Conservation (phyloP, 2,888 invertebrate genomes). For the Sinopyrophorus schimmeli region DNA sequence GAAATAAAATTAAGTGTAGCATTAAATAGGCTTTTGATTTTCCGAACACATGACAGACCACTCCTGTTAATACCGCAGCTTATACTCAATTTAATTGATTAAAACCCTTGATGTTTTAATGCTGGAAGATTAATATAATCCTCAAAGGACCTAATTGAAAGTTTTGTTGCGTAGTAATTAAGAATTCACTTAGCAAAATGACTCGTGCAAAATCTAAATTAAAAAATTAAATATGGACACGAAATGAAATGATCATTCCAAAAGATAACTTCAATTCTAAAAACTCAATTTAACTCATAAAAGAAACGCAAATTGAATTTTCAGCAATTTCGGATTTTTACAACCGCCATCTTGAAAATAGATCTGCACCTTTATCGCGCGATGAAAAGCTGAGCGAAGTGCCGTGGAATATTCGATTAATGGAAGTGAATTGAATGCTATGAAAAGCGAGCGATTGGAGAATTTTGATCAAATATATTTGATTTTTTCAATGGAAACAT, state of each 20-base stretch:
- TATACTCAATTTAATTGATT: conserved; percentile 30
- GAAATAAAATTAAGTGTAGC: conserved; percentile 22
- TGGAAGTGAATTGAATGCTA: conserved; percentile 49
- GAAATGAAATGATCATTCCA: conserved; percentile 7
- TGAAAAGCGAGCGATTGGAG: conserved; percentile 47
- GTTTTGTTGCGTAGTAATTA: conserved; percentile 27
- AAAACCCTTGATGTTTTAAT: conserved; percentile 31
- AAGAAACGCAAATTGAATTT: conserved; percentile 45
- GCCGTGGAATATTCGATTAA: conserved; percentile 51
- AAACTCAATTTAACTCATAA: conserved; percentile 34
- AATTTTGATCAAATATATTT: conserved; percentile 50
- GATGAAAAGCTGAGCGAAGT: conserved; percentile 41
- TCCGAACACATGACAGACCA: conserved; percentile 22
- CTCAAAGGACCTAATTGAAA: conserved; percentile 28
- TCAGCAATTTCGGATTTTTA: conserved; percentile 42
- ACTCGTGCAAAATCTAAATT: conserved; percentile 14
- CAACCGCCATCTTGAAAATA: conserved; percentile 47
- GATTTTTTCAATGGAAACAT: conserved; percentile 37
- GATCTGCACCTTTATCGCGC: conserved; percentile 43
- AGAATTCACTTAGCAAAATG: conserved; percentile 29
- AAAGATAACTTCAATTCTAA: conserved; percentile 14
- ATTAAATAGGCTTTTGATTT: conserved; percentile 30
- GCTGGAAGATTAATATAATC: conserved; percentile 27
- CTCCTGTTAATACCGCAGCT: conserved; percentile 25
- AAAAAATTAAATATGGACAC: conserved; percentile 18